Conservation (phyloP, 1,140 invertebrate genomes). For the Megalopta genalis region DNA sequence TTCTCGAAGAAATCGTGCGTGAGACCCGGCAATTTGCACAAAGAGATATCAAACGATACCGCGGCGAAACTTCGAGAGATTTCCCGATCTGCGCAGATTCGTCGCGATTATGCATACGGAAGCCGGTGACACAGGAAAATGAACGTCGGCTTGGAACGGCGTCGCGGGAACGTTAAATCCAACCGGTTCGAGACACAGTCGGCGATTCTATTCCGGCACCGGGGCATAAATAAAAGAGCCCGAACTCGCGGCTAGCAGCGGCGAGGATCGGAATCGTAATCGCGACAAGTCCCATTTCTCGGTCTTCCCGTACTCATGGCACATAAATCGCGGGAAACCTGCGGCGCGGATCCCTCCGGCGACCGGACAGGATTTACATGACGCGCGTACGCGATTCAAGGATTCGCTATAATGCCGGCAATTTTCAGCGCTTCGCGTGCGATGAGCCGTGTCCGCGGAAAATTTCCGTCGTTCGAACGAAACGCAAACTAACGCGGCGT, state of each 20-base stretch:
- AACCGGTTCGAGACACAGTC: too few species aligned
- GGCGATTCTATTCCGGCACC: neutral
- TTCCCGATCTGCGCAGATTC: neutral
- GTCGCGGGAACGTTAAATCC: too few species aligned
- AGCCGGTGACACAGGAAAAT: too few species aligned
- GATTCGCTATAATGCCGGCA: neutral
- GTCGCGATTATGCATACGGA: too few species aligned
- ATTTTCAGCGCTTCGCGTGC: neutral
- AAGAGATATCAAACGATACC: too few species aligned
- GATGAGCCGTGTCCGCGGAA: neutral
- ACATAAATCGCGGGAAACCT: neutral
- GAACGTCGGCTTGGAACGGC: too few species aligned
- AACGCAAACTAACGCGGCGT: too few species aligned
- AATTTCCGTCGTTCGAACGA: too few species aligned
- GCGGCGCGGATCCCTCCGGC: neutral
- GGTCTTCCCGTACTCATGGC: neutral
- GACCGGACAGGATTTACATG: neutral
- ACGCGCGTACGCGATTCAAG: neutral
- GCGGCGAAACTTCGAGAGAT: neutral
- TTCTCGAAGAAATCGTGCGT: too few species aligned
- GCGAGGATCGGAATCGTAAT: conserved; percentile 5
- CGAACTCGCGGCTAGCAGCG: too few species aligned
- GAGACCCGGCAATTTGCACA: too few species aligned
- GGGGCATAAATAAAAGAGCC: neutral
- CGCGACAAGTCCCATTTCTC: neutral